Conservation (phyloP, 2,888 invertebrate species). For the Elysia crispata region DNA sequence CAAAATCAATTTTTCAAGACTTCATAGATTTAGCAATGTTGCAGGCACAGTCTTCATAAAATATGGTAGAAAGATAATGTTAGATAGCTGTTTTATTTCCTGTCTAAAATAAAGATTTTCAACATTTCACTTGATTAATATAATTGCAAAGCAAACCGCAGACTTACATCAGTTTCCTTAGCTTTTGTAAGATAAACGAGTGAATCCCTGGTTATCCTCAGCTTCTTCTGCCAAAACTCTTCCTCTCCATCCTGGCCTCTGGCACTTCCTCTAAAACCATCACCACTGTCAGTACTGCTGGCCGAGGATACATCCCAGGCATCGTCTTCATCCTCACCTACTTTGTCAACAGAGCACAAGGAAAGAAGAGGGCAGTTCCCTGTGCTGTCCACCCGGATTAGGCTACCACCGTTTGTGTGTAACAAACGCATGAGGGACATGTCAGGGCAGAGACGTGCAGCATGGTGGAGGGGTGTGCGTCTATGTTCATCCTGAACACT, state of each 20-base stretch:
- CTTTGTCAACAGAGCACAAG: conserved; percentile 55
- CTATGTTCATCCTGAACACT: conserved; percentile 64
- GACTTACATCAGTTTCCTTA: conserved; percentile 62
- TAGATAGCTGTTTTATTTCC: too few species aligned
- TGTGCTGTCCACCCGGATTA: conserved; percentile 61
- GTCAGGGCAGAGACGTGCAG: conserved; percentile 63
- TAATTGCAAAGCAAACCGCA: background rate
- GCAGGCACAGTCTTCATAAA: too few species aligned
- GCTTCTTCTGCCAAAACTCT: conserved; percentile 55
- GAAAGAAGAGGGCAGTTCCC: conserved; percentile 69
- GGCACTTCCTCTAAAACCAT: too few species aligned
- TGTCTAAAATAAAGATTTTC: too few species aligned
- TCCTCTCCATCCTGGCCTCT: background rate
- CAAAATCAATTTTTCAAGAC: too few species aligned
- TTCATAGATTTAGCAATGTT: too few species aligned
- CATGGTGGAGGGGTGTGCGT: conserved; percentile 65
- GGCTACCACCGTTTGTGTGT: conserved; percentile 67
- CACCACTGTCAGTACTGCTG: conserved; percentile 49
- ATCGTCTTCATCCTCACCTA: conserved; percentile 58
- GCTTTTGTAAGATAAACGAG: conserved; percentile 60
- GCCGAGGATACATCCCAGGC: conserved; percentile 63
- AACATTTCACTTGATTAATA: too few species aligned
- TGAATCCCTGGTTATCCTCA: conserved; percentile 63
- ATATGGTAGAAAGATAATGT: too few species aligned
- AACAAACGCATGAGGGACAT: conserved; percentile 62